Conservation (phyloP, 2,888 invertebrate species). For the Latheticus oryzae region DNA sequence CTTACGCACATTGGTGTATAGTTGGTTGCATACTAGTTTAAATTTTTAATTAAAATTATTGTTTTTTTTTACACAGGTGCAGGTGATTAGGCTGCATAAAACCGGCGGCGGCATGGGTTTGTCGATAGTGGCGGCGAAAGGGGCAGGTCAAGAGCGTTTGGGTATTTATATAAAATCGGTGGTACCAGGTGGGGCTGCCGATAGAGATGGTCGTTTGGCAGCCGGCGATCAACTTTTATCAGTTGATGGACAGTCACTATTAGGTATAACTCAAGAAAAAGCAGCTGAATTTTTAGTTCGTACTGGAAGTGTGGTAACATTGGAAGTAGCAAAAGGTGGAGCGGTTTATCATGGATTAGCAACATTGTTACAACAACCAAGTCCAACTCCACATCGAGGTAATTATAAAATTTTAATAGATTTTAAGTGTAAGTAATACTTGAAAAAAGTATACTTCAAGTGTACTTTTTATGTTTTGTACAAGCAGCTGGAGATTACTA, state of each 20-base stretch:
- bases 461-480: no score
- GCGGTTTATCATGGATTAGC: conserved; percentile 97
- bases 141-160: conserved; percentile 69
- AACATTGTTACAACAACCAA: conserved; percentile 90
- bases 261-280: conserved; percentile 81
- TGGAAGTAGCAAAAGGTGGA: conserved; percentile 98
- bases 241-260: conserved; percentile 91
- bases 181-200: conserved; percentile 92
- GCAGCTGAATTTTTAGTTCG: conserved; percentile 96
- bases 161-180: conserved; percentile 99
- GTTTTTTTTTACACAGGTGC: conserved; percentile 65
- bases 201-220: conserved; percentile 92
- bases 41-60: conserved; percentile 9
- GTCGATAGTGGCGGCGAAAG: conserved; percentile 97
- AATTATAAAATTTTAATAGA: no score
- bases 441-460: background rate
- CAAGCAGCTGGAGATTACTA: conserved; percentile 64
- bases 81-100: conserved; percentile 91
- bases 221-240: conserved; percentile 97
- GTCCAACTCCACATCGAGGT: conserved; percentile 84
- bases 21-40: no score
- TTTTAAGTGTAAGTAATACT: background rate
- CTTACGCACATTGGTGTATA: no score
- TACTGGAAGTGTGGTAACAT: conserved; percentile 91
- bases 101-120: conserved; percentile 97